Evolutionary conservation across 2,797 vertebrate species (phyloP).

Genomic region (Euphonia xanthogaster): DNA sequence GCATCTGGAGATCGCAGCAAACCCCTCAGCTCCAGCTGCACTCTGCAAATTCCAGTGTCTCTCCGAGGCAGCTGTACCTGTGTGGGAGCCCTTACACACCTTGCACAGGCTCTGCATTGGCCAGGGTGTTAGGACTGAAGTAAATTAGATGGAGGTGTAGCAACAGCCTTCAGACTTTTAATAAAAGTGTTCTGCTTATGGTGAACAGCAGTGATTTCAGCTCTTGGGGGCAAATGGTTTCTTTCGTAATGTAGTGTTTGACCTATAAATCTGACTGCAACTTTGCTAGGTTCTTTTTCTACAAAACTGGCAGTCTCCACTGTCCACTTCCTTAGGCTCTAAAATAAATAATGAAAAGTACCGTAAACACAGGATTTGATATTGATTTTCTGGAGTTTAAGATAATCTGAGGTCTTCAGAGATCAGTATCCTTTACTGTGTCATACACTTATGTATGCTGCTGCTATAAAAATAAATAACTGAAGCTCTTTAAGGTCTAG

Average conservation of each 20-base stretch:
- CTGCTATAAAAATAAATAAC: slow-evolving; percentile 70
- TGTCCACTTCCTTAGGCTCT: slow-evolving; percentile 9
- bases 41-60: background rate
- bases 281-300: slow-evolving; percentile 5
- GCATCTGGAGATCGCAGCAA: background rate
- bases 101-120: accelerated
- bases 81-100: background rate
- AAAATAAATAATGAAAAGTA: slow-evolving; percentile 62
- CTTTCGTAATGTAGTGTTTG: background rate
- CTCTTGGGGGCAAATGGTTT: background rate
- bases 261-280: background rate
- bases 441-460: slow-evolving; percentile 51
- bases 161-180: background rate
- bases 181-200: background rate
- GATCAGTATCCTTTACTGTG: slow-evolving; percentile 40
- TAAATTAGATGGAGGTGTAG: background rate
- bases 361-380: slow-evolving; percentile 49
- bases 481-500: slow-evolving; percentile 55
- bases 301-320: background rate
- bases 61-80: background rate
- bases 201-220: background rate
- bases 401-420: slow-evolving; percentile 62
- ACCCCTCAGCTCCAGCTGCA: accelerated
- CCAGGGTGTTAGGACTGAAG: background rate
- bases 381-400: slow-evolving; percentile 65